phyloP scores from a whole-genome alignment of 2,888 invertebrate genomes.

The Aplocera efformata region DNA sequence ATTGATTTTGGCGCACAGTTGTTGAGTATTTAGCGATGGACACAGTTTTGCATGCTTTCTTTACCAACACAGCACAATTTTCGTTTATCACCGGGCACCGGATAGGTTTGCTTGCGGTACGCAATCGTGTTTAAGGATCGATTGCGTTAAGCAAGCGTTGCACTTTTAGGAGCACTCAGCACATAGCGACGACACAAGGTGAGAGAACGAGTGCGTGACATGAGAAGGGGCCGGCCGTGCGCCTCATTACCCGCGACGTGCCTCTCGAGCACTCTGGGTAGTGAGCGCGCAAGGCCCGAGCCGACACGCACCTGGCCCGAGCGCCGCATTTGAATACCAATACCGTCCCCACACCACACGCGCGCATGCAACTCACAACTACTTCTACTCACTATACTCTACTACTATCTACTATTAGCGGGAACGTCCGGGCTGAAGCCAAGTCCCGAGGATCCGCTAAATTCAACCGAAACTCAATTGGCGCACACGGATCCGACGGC shows the following conservation, averaged over 20 bases:
- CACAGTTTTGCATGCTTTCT: constrained; percentile 81
- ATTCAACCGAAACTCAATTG: constrained; percentile 45
- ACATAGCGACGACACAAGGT: constrained; percentile 78
- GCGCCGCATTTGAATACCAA: constrained; percentile 87
- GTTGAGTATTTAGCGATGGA: constrained; percentile 80
- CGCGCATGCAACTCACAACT: constrained; percentile 79
- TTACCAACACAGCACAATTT: constrained; percentile 77
- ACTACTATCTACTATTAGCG: constrained; percentile 73
- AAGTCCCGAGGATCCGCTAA: constrained; percentile 70
- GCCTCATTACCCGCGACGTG: constrained; percentile 11
- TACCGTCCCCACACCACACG: constrained; percentile 80
- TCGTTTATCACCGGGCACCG: constrained; percentile 77
- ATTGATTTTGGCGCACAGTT: constrained; percentile 80
- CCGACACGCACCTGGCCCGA: constrained; percentile 73
- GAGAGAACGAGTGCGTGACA: constrained; percentile 77
- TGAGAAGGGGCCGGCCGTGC: constrained; percentile 29
- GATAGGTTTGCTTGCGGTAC: constrained; percentile 66
- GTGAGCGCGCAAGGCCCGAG: constrained; percentile 34
- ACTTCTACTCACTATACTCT: constrained; percentile 76
- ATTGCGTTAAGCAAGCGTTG: constrained; percentile 57
- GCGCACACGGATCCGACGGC: constrained; percentile 62
- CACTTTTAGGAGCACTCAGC: constrained; percentile 78
- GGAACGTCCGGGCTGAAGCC: constrained; percentile 67
- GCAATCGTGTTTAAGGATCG: constrained; percentile 32
- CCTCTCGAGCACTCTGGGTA: constrained; percentile 9